These are phyloP conservation scores for Grapholita molesta DNA, from an alignment of 1,140 invertebrate genomes.

Conservation along the genomic window DNA sequence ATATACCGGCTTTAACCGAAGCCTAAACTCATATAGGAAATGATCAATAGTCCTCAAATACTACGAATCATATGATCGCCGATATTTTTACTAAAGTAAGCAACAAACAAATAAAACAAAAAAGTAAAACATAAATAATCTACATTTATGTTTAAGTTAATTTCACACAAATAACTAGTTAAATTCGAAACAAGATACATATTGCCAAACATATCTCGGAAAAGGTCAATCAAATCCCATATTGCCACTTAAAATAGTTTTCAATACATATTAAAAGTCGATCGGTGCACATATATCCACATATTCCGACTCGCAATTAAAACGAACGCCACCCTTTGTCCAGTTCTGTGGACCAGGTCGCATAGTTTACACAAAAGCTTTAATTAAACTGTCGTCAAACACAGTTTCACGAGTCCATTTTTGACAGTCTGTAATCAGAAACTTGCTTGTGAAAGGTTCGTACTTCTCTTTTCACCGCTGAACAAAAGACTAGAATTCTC, in stretches of 20 bases:
- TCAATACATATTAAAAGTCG: not conserved
- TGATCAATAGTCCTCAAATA: too few species aligned
- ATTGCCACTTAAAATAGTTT: not conserved
- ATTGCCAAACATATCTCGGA: not conserved
- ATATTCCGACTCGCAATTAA: not conserved
- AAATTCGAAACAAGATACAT: too few species aligned
- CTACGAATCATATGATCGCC: too few species aligned
- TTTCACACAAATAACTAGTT: too few species aligned
- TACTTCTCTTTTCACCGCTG: not conserved
- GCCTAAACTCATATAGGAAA: too few species aligned
- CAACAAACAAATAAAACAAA: too few species aligned
- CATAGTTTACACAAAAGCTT: not conserved
- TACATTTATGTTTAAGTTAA: too few species aligned
- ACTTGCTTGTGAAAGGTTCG: not conserved
- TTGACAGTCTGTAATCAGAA: not conserved
- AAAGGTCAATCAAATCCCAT: not conserved
- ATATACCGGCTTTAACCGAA: too few species aligned
- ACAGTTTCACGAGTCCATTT: not conserved
- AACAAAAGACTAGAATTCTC: not conserved
- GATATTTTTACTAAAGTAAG: too few species aligned
- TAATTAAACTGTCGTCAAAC: not conserved
- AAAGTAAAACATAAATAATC: too few species aligned
- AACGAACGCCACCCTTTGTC: not conserved
- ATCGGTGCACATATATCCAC: not conserved
- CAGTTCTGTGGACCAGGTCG: not conserved